phyloP scores from a whole-genome alignment of 2,888 invertebrate genomes.

The Flabesymbios commensalis region DNA sequence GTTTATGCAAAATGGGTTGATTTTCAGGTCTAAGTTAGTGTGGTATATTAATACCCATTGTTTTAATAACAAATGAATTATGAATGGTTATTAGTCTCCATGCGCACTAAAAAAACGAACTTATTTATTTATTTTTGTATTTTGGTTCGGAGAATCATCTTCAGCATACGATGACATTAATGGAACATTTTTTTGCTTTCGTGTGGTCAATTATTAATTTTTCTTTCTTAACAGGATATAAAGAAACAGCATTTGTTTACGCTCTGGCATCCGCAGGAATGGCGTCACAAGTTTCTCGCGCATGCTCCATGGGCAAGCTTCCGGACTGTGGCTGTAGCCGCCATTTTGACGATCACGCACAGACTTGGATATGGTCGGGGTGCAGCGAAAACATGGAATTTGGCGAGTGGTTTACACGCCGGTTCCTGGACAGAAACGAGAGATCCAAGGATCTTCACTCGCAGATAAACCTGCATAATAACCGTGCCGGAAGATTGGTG shows the following conservation, averaged over 20 bases:
- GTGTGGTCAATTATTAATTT: neutral
- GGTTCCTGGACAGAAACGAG: conserved; percentile 90
- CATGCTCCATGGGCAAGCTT: conserved; percentile 89
- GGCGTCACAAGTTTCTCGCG: conserved; percentile 88
- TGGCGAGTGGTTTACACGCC: conserved; percentile 81
- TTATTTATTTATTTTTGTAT: too few species aligned
- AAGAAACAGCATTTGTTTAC: conserved; percentile 95
- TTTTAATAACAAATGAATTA: too few species aligned
- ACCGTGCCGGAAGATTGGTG: conserved; percentile 58
- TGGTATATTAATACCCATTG: too few species aligned
- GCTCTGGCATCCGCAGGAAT: conserved; percentile 95
- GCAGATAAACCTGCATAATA: conserved; percentile 59
- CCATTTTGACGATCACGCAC: conserved; percentile 74
- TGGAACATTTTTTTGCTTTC: too few species aligned
- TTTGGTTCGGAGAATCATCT: too few species aligned
- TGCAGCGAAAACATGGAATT: conserved; percentile 81
- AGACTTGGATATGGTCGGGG: conserved; percentile 73
- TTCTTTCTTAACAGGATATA: conserved; percentile 73
- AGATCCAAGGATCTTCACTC: conserved; percentile 62
- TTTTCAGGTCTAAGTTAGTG: too few species aligned
- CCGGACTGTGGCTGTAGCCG: conserved; percentile 71
- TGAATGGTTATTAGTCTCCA: too few species aligned
- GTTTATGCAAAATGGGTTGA: too few species aligned
- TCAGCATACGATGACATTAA: too few species aligned
- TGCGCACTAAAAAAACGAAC: too few species aligned